These are phyloP conservation scores for Hartigia nigra DNA, from an alignment of 2,888 invertebrate species.

Conservation along the genomic window DNA sequence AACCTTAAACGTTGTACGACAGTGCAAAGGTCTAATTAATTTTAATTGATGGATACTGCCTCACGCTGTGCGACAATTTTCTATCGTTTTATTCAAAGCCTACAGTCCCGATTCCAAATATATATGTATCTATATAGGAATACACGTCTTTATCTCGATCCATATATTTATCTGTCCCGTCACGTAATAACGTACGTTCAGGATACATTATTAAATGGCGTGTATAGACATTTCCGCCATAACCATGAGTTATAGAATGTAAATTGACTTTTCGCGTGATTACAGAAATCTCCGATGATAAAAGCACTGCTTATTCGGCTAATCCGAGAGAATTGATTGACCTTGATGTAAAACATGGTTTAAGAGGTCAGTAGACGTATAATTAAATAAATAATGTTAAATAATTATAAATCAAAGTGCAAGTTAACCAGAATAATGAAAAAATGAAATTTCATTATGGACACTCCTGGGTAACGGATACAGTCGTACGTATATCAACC, in stretches of 20 bases:
- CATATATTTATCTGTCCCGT: not conserved
- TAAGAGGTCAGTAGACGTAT: not conserved
- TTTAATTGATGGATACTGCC: not conserved
- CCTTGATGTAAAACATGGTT: not conserved
- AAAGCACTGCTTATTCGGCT: not conserved
- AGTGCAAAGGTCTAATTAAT: not conserved
- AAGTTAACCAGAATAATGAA: not conserved
- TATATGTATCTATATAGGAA: not conserved
- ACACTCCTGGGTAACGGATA: not conserved
- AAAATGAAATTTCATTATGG: not conserved
- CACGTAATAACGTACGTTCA: slow-evolving; percentile 1
- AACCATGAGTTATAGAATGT: slow-evolving; percentile 18
- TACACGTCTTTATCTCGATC: not conserved
- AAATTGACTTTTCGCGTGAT: slow-evolving; percentile 24
- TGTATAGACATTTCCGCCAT: slow-evolving; percentile 22
- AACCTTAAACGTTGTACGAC: not conserved
- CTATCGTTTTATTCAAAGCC: not conserved
- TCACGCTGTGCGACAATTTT: not conserved
- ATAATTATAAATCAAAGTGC: too few species aligned
- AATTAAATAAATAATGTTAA: not conserved
- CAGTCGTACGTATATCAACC: not conserved
- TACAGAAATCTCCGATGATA: not conserved
- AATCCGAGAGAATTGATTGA: not conserved
- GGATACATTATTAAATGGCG: slow-evolving; percentile 24
- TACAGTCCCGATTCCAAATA: too few species aligned